Evolutionary conservation across 2,797 vertebrate genomes (phyloP).

Genomic region (Thunnus albacares): DNA sequence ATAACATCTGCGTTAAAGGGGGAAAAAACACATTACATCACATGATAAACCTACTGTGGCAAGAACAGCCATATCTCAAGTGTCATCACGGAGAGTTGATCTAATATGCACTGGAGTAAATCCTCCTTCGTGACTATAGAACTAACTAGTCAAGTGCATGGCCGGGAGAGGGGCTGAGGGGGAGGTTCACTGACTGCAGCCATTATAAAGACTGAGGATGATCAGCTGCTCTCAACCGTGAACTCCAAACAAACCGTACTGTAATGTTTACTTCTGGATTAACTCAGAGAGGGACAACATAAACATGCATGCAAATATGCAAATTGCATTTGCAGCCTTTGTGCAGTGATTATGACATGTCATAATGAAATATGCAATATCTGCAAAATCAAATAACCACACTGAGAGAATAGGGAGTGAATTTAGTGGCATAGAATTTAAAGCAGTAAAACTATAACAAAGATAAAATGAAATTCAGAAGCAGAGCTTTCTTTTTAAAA

Average conservation of each 20-base stretch:
- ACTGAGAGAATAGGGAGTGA: neutral
- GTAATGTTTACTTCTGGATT: conserved; percentile 15
- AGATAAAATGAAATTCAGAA: neutral
- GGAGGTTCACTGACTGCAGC: conserved; percentile 17
- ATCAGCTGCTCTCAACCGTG: conserved; percentile 26
- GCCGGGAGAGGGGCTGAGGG: conserved; percentile 12
- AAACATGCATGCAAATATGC: conserved; percentile 33
- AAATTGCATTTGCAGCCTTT: conserved; percentile 29
- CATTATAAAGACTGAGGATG: conserved; percentile 19
- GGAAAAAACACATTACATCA: neutral
- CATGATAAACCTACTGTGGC: conserved; percentile 14
- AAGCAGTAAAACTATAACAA: neutral
- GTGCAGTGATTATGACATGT: conserved; percentile 25
- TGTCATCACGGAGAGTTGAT: conserved; percentile 26
- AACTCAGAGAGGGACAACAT: conserved; percentile 11
- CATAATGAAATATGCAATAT: conserved; percentile 25
- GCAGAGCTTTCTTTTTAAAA: neutral
- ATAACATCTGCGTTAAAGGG: conserved; percentile 16
- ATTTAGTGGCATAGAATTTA: neutral
- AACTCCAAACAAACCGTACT: conserved; percentile 20
- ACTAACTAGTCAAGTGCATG: conserved; percentile 40
- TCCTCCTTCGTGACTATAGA: conserved; percentile 29
- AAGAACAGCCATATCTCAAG: conserved; percentile 16
- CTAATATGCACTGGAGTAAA: conserved; percentile 32
- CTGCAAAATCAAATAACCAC: conserved; percentile 13